Evolutionary conservation across 2,888 invertebrate genomes (phyloP), one percentile per base, ranked within the genome.

Genomic region (Atherix ibis): DNA sequence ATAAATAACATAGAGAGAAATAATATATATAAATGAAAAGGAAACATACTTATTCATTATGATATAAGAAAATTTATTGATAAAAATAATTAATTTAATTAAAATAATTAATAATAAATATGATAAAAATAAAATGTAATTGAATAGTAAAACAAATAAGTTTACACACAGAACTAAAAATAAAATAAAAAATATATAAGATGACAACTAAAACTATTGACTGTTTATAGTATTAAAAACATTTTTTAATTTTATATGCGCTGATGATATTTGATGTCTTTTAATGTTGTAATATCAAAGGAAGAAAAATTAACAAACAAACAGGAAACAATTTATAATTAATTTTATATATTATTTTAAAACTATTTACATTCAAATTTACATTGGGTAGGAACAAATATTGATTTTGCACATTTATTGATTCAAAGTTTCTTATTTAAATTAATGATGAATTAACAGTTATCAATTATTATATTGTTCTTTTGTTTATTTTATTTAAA

Each of bases 11-110:
- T n/a, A n/a, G n/a, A n/a, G n/a, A n/a, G n/a, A n/a, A n/a, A n/a
- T n/a, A n/a, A n/a, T n/a, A n/a, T n/a, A n/a, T n/a, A n/a, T n/a
- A n/a, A n/a, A n/a, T n/a, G n/a, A n/a, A n/a, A n/a, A n/a, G n/a
- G n/a, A n/a, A n/a, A n/a, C n/a, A n/a, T n/a, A n/a, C n/a, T n/a
- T n/a, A n/a, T n/a, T n/a, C n/a, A n/a, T n/a, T n/a, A n/a, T n/a
- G n/a, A n/a, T n/a, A n/a, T n/a, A n/a, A n/a, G n/a, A n/a, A n/a
- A n/a, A n/a, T n/a, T n/a, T n/a, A n/a, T n/a, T n/a, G n/a, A n/a
- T n/a, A n/a, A 15, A 40, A 31, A 36, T 35, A 33, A 35, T 15
- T 18, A 32, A 30, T 10, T 22, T 22, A 22, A 22, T 22, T 22
- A 22, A 22, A 22, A 22, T 22, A 10, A 10, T 22, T 10, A 22